Percentiles rank a stretch among this genome's conserved stretches.
phyloP scores from a whole-genome alignment of 2,797 vertebrate species.

The Triplophysa bombifrons region DNA sequence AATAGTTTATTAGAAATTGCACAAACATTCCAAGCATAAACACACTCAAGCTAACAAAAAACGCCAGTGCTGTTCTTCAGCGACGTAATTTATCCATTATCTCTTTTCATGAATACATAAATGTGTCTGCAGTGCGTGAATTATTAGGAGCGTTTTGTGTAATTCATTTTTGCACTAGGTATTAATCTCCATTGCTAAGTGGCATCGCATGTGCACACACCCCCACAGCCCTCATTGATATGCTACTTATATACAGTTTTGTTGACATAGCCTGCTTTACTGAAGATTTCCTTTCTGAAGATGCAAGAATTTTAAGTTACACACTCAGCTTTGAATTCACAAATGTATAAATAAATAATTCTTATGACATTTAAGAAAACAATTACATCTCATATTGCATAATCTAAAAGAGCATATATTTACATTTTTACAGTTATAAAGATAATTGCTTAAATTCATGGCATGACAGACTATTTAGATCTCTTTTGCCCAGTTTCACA shows the following conservation, averaged over 20 bases:
- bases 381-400: background rate
- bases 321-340: too few relatives aligned
- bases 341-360: background rate
- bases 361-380: background rate
- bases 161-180: constrained; percentile 21
- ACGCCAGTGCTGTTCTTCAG: constrained; percentile 2
- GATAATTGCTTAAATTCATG: background rate
- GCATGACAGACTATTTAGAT: too few relatives aligned
- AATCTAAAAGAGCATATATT: background rate
- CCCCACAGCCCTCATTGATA: constrained; percentile 7
- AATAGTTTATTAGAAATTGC: background rate
- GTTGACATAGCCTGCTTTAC: background rate
- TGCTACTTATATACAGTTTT: background rate
- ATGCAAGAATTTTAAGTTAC: too few relatives aligned
- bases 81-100: constrained; percentile 44
- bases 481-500: too few relatives aligned
- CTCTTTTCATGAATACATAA: constrained; percentile 9
- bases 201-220: background rate
- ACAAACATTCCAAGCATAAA: background rate
- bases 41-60: constrained; percentile 17
- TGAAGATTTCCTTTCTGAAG: background rate
- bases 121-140: constrained; percentile 17
- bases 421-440: background rate
- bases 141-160: constrained; percentile 41
- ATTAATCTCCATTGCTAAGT: background rate